Evolutionary conservation across 2,888 invertebrate species (phyloP), one percentile per base, ranked within the genome.

Genomic region (Parapristionchus giblindavisi): DNA sequence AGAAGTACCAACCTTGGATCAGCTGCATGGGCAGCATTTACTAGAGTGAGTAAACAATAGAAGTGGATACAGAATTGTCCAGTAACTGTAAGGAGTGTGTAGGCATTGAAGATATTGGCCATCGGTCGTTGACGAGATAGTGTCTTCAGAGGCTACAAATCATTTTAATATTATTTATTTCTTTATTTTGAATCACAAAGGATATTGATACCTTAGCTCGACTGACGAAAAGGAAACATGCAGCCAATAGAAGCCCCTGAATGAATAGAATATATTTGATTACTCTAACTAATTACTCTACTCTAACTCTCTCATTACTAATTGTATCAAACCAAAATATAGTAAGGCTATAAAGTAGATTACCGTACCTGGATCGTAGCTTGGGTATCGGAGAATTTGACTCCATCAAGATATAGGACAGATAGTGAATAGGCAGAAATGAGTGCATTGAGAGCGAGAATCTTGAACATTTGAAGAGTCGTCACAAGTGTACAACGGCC

Each of bases 391-490:
- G 80, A 80, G 88, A 98, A 94, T 90, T 96, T 99, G 82, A 99
- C 94, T 21, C 98, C 98, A 89, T 98, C 97, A 80, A 99, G 92
- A 89, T 99, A 99, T 32, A 99, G 91, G 36, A 99, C 98, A 3
- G 97, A 97, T 90, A 99, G 83, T 86, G 96, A 95, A 91, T 99
- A 99, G 0, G 99, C 99, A 81, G 97, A 91, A 81, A 99, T 94
- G 3, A 99, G 91, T 0, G 99, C 99, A 89, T 99, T 99, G 74
- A 99, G 90, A 0, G 99, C 99, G 75, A 99, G 91, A 85, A 99
- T 99, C 91, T 99, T 99, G 90, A 99, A 99, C 99, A 99, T 99
- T 90, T 99, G 99, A 77, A 99, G 91, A 0, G 99, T 99, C 0
- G 99, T 99, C 29, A 99, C 99, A 77, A 99, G 90, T 0, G 99